Evolutionary conservation across 2,113 vertebrate genomes (phyloP).

Genomic region (Erpornis zantholeuca): DNA sequence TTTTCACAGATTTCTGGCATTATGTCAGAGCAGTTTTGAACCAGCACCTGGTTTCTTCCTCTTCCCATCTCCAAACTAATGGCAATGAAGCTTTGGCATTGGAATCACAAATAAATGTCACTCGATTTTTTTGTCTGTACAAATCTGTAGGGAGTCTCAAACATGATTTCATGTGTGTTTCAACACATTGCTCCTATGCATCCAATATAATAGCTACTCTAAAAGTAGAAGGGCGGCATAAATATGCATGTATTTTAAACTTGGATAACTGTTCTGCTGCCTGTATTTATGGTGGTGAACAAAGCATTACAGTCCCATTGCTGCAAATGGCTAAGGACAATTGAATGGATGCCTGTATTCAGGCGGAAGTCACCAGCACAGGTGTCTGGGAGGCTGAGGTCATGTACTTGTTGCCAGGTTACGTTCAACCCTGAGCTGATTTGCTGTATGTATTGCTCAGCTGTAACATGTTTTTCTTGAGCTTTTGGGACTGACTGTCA

Average conservation of each 20-base stretch:
- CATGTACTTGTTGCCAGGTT: neutral
- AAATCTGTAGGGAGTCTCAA: neutral
- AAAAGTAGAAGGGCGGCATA: neutral
- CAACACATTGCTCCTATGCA: neutral
- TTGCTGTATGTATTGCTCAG: neutral
- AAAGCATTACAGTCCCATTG: neutral
- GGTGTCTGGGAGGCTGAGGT: neutral
- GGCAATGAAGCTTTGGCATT: neutral
- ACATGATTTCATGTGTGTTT: neutral
- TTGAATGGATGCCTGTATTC: neutral
- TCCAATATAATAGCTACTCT: neutral
- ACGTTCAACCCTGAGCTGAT: neutral
- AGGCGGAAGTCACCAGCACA: neutral
- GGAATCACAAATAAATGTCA: neutral
- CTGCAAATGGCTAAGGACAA: neutral
- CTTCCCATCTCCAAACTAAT: neutral
- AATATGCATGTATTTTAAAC: neutral
- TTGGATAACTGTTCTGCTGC: neutral
- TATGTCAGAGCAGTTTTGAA: conserved; percentile 2
- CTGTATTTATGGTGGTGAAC: neutral
- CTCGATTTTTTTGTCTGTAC: neutral
- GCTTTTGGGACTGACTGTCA: neutral
- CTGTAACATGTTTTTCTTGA: neutral
- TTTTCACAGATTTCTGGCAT: conserved; percentile 2
- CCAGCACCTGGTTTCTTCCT: neutral